Evolutionary conservation across 2,113 vertebrate genomes (phyloP), one percentile per base, ranked within the genome.

Genomic region (Myotis brandtii): DNA sequence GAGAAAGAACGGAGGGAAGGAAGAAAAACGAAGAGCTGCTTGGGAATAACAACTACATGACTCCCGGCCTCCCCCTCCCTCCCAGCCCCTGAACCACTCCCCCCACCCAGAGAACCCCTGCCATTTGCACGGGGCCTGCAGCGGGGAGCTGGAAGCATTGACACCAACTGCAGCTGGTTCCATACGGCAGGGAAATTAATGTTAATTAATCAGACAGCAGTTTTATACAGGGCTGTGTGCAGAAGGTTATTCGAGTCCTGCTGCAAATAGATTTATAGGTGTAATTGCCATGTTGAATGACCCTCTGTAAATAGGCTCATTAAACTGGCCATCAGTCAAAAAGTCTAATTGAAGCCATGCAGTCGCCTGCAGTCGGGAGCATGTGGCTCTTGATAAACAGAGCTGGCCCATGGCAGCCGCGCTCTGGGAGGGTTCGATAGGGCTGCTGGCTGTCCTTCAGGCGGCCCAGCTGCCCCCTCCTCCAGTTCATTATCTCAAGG

Each of bases 201-300:
- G 98, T 98, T 99, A 99, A 99, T 99, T 99, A 98, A 99, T 98
- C 98, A 98, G 98, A 98, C 97, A 98, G 98, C 97, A 98, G 98
- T 98, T 98, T 98, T 98, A 97, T 96, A 97, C 96, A 94, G 95
- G 96, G 97, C 96, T 95, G 95, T 84, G 96, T 0, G 94, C 96
- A 97, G 98, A 98, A 98, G 97, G 98, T 98, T 98, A 98, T 98
- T 97, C 21, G 82, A 98, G 98, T 96, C 97, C 98, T 95, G 97
- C 97, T 96, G 96, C 97, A 98, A 98, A 98, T 97, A 97, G 96
- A 98, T 98, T 98, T 98, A 98, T 98, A 98, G 98, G 98, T 98
- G 97, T 98, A 98, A 98, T 97, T 98, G 98, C 98, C 97, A 96
- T 95, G 96, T 96, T 97, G 98, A 98, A 98, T 98, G 98, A 98